Conservation (phyloP, 2,113 vertebrate species). For the Gallinago paraguaiae region DNA sequence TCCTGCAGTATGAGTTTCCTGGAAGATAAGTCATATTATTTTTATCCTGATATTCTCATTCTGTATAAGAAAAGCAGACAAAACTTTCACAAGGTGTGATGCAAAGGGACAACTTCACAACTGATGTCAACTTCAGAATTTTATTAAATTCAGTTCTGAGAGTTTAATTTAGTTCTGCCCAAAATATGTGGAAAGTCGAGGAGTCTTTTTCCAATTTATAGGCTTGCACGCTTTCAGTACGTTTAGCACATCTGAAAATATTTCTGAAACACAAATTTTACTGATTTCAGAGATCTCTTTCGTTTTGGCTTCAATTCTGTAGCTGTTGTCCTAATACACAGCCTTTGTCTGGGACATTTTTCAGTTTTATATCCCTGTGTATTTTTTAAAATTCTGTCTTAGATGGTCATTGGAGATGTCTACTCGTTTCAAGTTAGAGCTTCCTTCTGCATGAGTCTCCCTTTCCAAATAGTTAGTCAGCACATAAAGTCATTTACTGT, state of each 20-base stretch:
- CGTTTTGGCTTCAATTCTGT: background rate
- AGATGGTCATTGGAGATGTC: background rate
- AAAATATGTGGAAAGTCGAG: background rate
- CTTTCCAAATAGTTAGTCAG: background rate
- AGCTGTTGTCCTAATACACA: background rate
- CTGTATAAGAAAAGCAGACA: background rate
- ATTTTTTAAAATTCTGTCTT: background rate
- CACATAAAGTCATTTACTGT: background rate
- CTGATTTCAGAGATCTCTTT: background rate
- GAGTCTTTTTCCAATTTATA: background rate
- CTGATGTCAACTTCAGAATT: background rate
- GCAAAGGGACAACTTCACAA: background rate
- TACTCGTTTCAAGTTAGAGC: background rate
- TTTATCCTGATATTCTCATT: background rate
- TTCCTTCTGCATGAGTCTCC: background rate
- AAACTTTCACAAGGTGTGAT: background rate
- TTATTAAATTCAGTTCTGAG: background rate
- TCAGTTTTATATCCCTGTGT: background rate
- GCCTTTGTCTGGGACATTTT: background rate
- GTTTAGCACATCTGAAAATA: background rate
- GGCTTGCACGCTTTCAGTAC: background rate
- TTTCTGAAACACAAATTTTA: background rate
- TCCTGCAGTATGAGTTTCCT: background rate
- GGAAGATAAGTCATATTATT: background rate
- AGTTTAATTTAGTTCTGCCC: background rate